phyloP scores from a whole-genome alignment of 2,888 invertebrate genomes.

The Marasmarcha lunaedactyla region DNA sequence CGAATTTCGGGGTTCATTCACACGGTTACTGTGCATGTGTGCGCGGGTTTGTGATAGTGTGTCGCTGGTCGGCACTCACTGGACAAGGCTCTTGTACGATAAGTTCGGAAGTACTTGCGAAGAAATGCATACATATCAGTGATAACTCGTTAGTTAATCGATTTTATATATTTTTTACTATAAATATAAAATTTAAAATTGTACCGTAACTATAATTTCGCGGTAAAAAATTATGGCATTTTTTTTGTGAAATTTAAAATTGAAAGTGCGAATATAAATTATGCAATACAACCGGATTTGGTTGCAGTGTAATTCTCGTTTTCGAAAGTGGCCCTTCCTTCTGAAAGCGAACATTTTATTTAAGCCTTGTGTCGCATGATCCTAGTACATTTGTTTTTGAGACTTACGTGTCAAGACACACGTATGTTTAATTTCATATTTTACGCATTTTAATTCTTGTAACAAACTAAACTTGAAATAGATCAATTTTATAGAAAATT shows the following conservation, averaged over 20 bases:
- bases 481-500: too few species aligned
- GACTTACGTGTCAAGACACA: too few species aligned
- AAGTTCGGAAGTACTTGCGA: constrained; percentile 11
- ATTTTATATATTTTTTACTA: too few species aligned
- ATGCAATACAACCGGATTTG: not conserved
- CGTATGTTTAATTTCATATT: too few species aligned
- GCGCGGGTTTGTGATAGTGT: constrained; percentile 16
- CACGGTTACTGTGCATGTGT: constrained; percentile 19
- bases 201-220: too few species aligned
- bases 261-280: not conserved
- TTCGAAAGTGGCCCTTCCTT: not conserved
- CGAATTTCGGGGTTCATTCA: constrained; percentile 41
- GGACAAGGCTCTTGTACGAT: constrained; percentile 16
- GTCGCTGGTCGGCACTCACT: constrained; percentile 20
- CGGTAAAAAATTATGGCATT: too few species aligned
- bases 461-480: too few species aligned
- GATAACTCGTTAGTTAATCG: constrained; percentile 4
- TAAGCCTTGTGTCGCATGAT: not conserved
- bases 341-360: not conserved
- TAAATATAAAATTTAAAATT: too few species aligned
- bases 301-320: not conserved
- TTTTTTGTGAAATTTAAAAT: not conserved
- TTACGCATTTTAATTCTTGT: too few species aligned
- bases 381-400: not conserved
- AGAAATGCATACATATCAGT: constrained; percentile 3